phyloP scores from a whole-genome alignment of 2,113 vertebrate genomes.

The Struthio camelus region DNA sequence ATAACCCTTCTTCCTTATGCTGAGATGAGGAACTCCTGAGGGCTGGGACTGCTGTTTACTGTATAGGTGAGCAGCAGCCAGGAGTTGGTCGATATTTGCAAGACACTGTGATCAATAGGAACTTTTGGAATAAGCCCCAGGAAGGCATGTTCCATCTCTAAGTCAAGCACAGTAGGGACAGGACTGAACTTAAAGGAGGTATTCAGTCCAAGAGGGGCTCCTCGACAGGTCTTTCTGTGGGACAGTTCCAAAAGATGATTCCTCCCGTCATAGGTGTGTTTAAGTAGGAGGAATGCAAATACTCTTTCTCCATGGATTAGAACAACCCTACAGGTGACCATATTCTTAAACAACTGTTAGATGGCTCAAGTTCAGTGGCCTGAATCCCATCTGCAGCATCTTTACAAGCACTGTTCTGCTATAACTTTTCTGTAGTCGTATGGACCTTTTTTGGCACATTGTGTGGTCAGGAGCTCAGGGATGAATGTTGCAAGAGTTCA shows the following conservation, averaged over 20 bases:
- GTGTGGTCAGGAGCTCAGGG: accelerated
- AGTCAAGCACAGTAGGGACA: not conserved
- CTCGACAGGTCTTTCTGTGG: not conserved
- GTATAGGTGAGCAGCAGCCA: not conserved
- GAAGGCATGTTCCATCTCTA: not conserved
- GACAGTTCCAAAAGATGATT: not conserved
- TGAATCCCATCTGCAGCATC: not conserved
- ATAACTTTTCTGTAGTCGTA: not conserved
- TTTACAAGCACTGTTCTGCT: not conserved
- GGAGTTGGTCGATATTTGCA: not conserved
- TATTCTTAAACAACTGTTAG: not conserved
- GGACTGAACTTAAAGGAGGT: not conserved
- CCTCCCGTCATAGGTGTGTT: not conserved
- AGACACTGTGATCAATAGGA: not conserved
- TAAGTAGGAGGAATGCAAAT: not conserved
- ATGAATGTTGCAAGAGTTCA: not conserved
- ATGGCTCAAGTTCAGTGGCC: not conserved
- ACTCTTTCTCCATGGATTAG: not conserved
- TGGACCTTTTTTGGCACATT: not conserved
- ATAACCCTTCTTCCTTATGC: not conserved
- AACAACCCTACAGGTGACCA: not conserved
- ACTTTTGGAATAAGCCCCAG: not conserved
- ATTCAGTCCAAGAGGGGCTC: not conserved
- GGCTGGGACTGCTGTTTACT: not conserved
- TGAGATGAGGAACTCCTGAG: not conserved